Evolutionary conservation across 2,888 invertebrate species (phyloP).

Genomic region (Drosophila atripex): DNA sequence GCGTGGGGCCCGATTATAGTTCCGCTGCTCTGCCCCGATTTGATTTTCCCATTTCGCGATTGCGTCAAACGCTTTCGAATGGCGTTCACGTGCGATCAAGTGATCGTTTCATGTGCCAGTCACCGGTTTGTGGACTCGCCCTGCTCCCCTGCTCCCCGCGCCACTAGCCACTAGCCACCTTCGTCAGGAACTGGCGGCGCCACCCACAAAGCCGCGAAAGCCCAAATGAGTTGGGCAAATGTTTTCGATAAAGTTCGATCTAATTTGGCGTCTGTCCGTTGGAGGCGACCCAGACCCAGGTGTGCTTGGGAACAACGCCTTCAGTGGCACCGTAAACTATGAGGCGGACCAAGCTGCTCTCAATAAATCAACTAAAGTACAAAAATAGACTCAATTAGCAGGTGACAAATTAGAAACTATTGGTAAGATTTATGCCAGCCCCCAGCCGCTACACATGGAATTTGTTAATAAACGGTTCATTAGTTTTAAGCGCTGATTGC

Average conservation of each 20-base stretch:
- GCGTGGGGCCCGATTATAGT: conserved; percentile 6
- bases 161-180: too few species aligned
- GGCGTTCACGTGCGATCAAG: conserved; percentile 74
- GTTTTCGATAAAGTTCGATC: conserved; percentile 40
- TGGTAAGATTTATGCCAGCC: conserved; percentile 11
- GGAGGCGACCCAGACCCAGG: conserved; percentile 23
- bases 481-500: conserved; percentile 33
- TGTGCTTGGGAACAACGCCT: not conserved
- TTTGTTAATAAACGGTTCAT: conserved; percentile 70
- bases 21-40: not conserved
- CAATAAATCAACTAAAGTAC: not conserved
- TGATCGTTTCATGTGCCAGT: conserved; percentile 65
- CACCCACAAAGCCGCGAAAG: conserved; percentile 33
- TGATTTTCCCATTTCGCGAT: conserved; percentile 46
- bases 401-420: conserved; percentile 38
- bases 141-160: conserved; percentile 5
- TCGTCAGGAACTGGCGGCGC: conserved; percentile 7
- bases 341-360: too few species aligned
- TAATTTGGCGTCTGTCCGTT: conserved; percentile 44
- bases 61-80: conserved; percentile 49
- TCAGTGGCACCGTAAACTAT: too few species aligned
- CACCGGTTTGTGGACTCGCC: conserved; percentile 15
- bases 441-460: conserved; percentile 31
- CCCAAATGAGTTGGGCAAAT: conserved; percentile 68
- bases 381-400: conserved; percentile 8